Evolutionary conservation across 2,113 vertebrate genomes (phyloP), one percentile per base, ranked within the genome.

Genomic region (Elanoides forficatus): DNA sequence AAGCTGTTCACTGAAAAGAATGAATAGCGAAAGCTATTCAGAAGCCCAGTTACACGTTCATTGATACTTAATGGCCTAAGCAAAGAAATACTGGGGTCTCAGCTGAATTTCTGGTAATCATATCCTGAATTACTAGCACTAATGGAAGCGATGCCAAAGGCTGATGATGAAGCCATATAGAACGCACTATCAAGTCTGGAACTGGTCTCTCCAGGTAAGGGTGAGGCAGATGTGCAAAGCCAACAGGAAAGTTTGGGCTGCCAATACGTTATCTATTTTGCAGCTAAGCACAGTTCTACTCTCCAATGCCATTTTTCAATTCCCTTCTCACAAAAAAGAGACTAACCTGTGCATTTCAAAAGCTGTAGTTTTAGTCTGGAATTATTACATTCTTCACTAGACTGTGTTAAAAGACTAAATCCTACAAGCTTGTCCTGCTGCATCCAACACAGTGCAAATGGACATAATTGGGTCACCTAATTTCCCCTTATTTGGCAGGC

Each of bases 401-500:
- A 87, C 73, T 30, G 13, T 21, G 34, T 17, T 86, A 78, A 55
- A 87, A 78, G 42, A 59, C 68, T 48, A 78, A 94, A 95, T 13
- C 63, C 68, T 81, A 38, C 81, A 38, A 66, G 71, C 55, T 13
- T 67, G 84, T 68, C 93, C 92, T 90, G 60, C 74, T 74, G n/a
- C 81, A 90, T 19, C 66, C 74, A 80, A 45, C 63, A 81, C 18
- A 7, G 53, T 62, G 63, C 79, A 80, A 93, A 90, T 15, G 85
- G 82, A 96, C 85, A 83, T 58, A 97, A 96, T 0, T 90, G 85
- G 96, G 97, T 96, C 95, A 97, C 93, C 94, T 76, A 48, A 76
- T 95, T 94, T 93, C 75, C 75, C 78, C 45, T 29, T 66, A 66
- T 73, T 94, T 94, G 93, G 70, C 70, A 93, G 45, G 42, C 71